Base-by-base conservation (phyloP, 2,113 vertebrate genomes). In the Cettia cetti region DNA sequence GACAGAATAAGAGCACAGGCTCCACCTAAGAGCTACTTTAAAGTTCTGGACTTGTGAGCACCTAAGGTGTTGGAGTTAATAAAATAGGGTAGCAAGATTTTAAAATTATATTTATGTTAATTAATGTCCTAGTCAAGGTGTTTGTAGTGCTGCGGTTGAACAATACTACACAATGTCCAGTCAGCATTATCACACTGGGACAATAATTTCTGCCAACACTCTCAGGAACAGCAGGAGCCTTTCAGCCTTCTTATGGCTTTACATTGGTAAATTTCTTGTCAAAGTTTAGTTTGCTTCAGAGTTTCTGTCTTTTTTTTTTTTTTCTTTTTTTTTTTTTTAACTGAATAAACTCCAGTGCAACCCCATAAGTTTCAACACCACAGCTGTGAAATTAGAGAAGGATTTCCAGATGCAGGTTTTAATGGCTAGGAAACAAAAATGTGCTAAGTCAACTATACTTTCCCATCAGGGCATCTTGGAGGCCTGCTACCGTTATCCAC, bases 401-500 rank as follows among this genome's bases (percentile, higher is more conserved):
- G 56, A 90, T 93, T 97, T 97, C 95, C 93, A 95, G 89, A 93
- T 95, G 88, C 75, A 95, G 74, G 54, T 96, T 96, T 97, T 94
- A 96, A 95, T 87, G 87, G 71, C 87, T 90, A 94, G 86, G 90
- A 95, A 97, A 72, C 63, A 94, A 92, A 95, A 96, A 87, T 37
- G 70, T 50, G 54, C 70, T 90, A 95, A 97, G 88, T 92, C 71
- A 94, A 96, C 96, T 95, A 95, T 72, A 65, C 56, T 90, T 37
- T 93, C 42, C 92, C 49, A 15, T 94, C 88, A 94, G 86, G 68
- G 81, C 71, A 90, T 96, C 95, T 95, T 97, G 94, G 89, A 95
- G 95, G 80, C 96, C 40, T 90, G 69, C 92, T 91, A 78, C 93
- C 80, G 81, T 96, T 97, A 97, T 92, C 80, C 93, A 93, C 82